These are phyloP conservation scores for Plagiodera versicolora DNA, from an alignment of 2,888 invertebrate species.

Conservation along the genomic window DNA sequence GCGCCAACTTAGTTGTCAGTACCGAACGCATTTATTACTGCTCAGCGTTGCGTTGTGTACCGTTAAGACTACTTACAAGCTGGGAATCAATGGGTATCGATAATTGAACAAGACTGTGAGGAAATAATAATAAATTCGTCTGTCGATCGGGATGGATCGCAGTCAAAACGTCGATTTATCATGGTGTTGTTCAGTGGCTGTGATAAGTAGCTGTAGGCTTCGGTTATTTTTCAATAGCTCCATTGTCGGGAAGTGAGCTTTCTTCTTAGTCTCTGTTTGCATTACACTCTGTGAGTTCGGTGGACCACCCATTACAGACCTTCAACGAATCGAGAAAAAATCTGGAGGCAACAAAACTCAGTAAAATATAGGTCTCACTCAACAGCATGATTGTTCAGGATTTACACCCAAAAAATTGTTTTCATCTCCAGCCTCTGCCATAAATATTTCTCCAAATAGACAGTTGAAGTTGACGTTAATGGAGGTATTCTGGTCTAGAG, in stretches of 20 bases:
- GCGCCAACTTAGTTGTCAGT: conserved; percentile 44
- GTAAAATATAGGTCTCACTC: too few species aligned
- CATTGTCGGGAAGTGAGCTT: not conserved
- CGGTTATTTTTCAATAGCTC: conserved; percentile 11
- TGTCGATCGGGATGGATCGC: conserved; percentile 16
- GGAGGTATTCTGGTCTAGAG: too few species aligned
- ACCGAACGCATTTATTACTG: conserved; percentile 45
- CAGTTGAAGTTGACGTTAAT: too few species aligned
- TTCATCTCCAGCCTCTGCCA: too few species aligned
- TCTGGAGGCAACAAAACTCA: not conserved
- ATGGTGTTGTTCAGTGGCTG: conserved; percentile 4
- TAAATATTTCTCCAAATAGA: too few species aligned
- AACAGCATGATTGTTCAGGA: too few species aligned
- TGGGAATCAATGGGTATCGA: conserved; percentile 17
- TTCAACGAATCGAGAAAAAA: not conserved
- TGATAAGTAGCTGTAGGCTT: conserved; percentile 13
- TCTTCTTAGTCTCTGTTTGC: conserved; percentile 5
- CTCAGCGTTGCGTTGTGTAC: conserved; percentile 33
- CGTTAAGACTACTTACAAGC: conserved; percentile 10
- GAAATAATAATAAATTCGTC: conserved; percentile 16
- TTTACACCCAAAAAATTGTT: too few species aligned
- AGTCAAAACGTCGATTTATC: conserved; percentile 15
- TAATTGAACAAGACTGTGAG: conserved; percentile 20
- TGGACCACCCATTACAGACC: conserved; percentile 10
- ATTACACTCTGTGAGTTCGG: conserved; percentile 3